Conservation (phyloP, 2,888 invertebrate species). For the Ormyrus thymus region DNA sequence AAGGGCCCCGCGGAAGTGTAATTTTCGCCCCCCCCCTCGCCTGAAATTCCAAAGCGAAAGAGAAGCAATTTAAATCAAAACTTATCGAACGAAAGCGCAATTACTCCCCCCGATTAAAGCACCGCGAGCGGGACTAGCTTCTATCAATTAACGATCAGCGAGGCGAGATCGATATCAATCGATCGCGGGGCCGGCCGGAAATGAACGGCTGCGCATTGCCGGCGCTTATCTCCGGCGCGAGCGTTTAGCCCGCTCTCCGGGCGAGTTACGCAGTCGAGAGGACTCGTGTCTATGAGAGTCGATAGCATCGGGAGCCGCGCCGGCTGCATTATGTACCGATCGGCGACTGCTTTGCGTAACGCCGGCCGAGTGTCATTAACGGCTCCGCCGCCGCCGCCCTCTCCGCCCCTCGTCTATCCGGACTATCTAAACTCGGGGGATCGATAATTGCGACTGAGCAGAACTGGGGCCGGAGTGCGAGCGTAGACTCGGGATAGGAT, state of each 20-base stretch:
- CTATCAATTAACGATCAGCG: background rate
- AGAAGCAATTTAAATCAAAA: background rate
- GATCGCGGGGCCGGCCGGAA: background rate
- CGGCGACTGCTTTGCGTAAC: slow-evolving; percentile 18
- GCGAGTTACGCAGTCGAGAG: background rate
- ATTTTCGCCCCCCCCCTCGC: background rate
- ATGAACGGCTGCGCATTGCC: background rate
- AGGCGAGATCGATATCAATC: background rate
- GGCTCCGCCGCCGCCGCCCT: background rate
- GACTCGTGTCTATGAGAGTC: too few species aligned
- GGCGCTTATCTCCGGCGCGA: background rate
- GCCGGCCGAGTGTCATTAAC: slow-evolving; percentile 19
- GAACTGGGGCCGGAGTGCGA: background rate
- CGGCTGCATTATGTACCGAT: slow-evolving; percentile 17
- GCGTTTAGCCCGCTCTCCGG: background rate
- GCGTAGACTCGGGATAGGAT: too few species aligned
- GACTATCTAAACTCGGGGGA: background rate
- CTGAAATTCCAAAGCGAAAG: background rate
- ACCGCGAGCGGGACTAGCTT: background rate
- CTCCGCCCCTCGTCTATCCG: too few species aligned
- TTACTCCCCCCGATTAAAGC: background rate
- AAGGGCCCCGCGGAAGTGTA: too few species aligned
- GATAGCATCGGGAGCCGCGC: too few species aligned
- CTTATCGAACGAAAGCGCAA: background rate
- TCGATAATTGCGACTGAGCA: background rate